Conservation (phyloP, 2,888 invertebrate genomes). For the Pterobdella sp. region DNA sequence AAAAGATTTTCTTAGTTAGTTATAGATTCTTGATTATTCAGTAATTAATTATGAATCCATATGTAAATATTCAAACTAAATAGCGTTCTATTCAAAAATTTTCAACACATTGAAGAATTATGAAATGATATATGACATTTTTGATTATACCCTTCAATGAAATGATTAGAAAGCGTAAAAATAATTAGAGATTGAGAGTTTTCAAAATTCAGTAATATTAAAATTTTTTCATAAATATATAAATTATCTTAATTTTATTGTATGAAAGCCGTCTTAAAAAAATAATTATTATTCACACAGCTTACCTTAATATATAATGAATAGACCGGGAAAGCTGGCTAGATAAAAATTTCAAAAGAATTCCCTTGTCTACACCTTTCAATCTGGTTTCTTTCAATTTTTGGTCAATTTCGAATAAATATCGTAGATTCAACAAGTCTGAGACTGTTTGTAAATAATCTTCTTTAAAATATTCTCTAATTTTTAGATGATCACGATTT, state of each 20-base stretch:
- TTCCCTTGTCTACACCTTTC: too few species aligned
- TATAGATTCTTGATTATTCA: too few species aligned
- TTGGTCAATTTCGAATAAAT: not conserved
- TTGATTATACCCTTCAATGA: not conserved
- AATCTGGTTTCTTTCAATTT: not conserved
- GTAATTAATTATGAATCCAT: too few species aligned
- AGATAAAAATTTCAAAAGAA: not conserved
- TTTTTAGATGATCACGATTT: not conserved
- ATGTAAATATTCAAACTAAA: too few species aligned
- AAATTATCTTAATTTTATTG: slow-evolving; percentile 11
- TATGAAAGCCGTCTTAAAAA: not conserved
- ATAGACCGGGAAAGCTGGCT: not conserved
- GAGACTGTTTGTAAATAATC: not conserved
- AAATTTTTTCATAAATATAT: slow-evolving; percentile 6
- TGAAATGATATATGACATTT: not conserved
- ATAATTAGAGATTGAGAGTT: not conserved
- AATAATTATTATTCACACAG: not conserved
- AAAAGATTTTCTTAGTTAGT: too few species aligned
- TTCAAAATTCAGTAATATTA: slow-evolving; percentile 7
- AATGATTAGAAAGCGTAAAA: not conserved
- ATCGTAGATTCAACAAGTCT: not conserved
- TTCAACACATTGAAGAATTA: too few species aligned
- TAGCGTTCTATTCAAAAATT: too few species aligned
- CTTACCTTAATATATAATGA: not conserved
- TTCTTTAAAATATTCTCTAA: not conserved